phyloP scores from a whole-genome alignment of 1,140 invertebrate species.

The Papilio glaucus region DNA sequence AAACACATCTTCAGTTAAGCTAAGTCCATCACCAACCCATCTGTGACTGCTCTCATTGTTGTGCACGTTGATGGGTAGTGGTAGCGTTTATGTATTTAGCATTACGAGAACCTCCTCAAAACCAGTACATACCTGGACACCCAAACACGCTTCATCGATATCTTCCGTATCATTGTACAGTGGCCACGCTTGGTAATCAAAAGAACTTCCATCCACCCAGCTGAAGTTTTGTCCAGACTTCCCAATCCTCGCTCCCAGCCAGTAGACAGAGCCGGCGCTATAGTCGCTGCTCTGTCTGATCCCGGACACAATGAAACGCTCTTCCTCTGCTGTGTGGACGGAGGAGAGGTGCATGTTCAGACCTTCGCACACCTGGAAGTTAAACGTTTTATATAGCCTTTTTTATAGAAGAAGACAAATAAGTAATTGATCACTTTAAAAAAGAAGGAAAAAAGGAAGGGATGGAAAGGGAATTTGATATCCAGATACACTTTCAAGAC shows the following conservation, averaged over 20 bases:
- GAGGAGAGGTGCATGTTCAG: constrained; percentile 86
- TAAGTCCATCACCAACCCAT: too few relatives aligned
- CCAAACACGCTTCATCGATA: constrained; percentile 78
- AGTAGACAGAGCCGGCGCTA: constrained; percentile 87
- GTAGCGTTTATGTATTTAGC: too few relatives aligned
- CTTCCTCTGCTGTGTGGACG: constrained; percentile 85
- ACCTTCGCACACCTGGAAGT: constrained; percentile 85
- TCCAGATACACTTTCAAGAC: too few relatives aligned
- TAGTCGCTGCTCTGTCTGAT: constrained; percentile 87
- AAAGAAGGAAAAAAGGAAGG: too few relatives aligned
- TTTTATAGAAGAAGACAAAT: too few relatives aligned
- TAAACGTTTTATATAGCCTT: constrained; percentile 16
- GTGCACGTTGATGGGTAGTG: too few relatives aligned
- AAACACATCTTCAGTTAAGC: too few relatives aligned
- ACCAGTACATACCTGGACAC: constrained; percentile 69
- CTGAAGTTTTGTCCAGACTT: constrained; percentile 70
- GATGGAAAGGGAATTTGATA: too few relatives aligned
- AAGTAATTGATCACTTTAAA: too few relatives aligned
- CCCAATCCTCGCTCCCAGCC: constrained; percentile 84
- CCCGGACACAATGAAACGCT: constrained; percentile 86
- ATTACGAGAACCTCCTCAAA: too few relatives aligned
- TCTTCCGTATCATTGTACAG: constrained; percentile 80
- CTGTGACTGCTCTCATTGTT: too few relatives aligned
- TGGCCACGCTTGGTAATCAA: constrained; percentile 84
- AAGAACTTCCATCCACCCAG: constrained; percentile 85